Conservation (phyloP, 2,113 vertebrate genomes). For the Hymenochirus boettgeri region DNA sequence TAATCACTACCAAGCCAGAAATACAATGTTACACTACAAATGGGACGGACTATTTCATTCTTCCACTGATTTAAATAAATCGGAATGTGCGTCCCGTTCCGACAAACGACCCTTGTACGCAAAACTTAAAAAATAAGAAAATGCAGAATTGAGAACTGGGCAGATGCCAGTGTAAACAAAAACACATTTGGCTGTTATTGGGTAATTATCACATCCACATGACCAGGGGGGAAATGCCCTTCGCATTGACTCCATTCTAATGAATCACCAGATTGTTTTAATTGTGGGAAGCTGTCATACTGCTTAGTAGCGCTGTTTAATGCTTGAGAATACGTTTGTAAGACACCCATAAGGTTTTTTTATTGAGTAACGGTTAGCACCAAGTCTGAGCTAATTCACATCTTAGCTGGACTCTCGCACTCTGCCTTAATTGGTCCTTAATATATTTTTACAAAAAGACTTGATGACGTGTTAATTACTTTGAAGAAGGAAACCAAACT, state of each 20-base stretch:
- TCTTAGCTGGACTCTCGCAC: not conserved
- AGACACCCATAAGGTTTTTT: not conserved
- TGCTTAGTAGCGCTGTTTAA: not conserved
- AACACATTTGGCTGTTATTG: not conserved
- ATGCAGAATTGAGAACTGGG: too few species aligned
- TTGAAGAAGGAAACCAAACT: not conserved
- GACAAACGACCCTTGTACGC: too few species aligned
- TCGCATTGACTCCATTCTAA: not conserved
- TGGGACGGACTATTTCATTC: too few species aligned
- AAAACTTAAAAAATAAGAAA: too few species aligned
- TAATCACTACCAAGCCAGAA: too few species aligned
- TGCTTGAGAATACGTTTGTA: not conserved
- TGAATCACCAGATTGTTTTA: slow-evolving; percentile 1
- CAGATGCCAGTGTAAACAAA: too few species aligned
- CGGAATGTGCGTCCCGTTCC: too few species aligned
- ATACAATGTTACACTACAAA: too few species aligned
- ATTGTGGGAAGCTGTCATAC: not conserved
- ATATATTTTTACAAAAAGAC: not conserved
- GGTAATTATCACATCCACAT: not conserved
- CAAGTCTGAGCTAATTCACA: not conserved
- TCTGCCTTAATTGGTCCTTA: slow-evolving; percentile 2
- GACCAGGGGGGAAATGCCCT: not conserved
- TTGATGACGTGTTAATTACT: not conserved
- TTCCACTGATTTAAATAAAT: too few species aligned
- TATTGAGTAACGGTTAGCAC: not conserved